phyloP scores from a whole-genome alignment of 2,113 vertebrate genomes.

The Bettongia penicillata region DNA sequence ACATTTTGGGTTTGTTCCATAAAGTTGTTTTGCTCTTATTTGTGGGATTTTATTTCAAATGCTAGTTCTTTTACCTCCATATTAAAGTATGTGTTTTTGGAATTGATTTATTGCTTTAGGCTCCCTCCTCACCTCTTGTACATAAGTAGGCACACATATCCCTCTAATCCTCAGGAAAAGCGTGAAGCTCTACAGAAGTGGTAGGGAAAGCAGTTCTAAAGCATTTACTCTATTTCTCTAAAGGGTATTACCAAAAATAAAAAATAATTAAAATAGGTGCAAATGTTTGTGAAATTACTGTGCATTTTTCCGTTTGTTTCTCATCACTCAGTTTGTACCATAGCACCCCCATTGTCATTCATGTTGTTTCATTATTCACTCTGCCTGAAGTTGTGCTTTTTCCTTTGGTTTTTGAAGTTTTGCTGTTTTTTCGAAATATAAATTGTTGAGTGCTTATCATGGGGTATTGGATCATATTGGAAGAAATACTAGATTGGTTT shows the following conservation, averaged over 20 bases:
- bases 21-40: constrained; percentile 54
- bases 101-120: constrained; percentile 29
- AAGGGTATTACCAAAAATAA: constrained; percentile 20
- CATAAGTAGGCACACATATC: constrained; percentile 16
- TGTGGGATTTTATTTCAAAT: constrained; percentile 34
- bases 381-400: constrained; percentile 17
- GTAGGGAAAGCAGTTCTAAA: constrained; percentile 33
- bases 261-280: constrained; percentile 25
- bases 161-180: constrained; percentile 51
- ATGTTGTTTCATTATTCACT: constrained; percentile 26
- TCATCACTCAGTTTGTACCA: constrained; percentile 29
- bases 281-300: constrained; percentile 24
- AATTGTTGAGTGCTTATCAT: constrained; percentile 63
- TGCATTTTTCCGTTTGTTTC: constrained; percentile 50
- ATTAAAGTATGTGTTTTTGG: constrained; percentile 60
- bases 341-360: constrained; percentile 41
- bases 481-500: constrained; percentile 57
- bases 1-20: constrained; percentile 18
- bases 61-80: constrained; percentile 18
- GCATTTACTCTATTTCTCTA: constrained; percentile 27
- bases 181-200: constrained; percentile 15
- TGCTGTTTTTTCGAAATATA: constrained; percentile 9
- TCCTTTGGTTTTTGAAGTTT: constrained; percentile 65
- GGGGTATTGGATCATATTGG: constrained; percentile 21
- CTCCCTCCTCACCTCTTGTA: neutral